Conservation (phyloP, 2,797 vertebrate genomes). For the Sciurus carolinensis region DNA sequence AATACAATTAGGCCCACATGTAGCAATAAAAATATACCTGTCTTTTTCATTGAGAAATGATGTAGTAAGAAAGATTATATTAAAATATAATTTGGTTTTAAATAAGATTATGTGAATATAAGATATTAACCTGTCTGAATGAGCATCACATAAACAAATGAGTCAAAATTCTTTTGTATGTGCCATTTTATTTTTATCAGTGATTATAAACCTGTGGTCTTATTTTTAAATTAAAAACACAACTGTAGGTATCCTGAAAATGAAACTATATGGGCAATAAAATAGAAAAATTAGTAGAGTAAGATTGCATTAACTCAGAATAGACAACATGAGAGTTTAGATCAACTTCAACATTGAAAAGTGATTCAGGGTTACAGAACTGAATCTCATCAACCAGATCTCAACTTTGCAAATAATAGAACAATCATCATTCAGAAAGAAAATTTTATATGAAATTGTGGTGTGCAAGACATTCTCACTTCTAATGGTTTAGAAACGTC, state of each 20-base stretch:
- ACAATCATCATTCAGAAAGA: not conserved
- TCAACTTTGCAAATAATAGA: not conserved
- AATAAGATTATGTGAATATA: not conserved
- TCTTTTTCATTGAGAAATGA: not conserved
- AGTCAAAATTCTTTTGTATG: not conserved
- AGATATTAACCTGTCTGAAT: not conserved
- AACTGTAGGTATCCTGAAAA: not conserved
- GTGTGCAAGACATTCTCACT: not conserved
- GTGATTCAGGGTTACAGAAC: not conserved
- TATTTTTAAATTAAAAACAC: not conserved
- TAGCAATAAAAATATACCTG: not conserved
- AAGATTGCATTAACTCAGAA: fast-evolving
- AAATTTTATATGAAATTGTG: not conserved
- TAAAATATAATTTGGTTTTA: not conserved
- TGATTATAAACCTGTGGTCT: not conserved
- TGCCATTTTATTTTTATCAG: not conserved
- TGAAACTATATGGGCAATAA: not conserved
- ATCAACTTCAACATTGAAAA: not conserved
- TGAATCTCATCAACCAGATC: not conserved
- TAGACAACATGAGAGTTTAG: not conserved
- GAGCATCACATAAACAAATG: not conserved
- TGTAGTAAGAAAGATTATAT: not conserved
- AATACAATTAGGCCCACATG: not conserved
- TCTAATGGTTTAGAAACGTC: not conserved
- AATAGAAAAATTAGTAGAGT: not conserved